These are phyloP conservation scores for Monodelphis domestica DNA, from an alignment of 2,797 vertebrate species.

Conservation along the genomic window DNA sequence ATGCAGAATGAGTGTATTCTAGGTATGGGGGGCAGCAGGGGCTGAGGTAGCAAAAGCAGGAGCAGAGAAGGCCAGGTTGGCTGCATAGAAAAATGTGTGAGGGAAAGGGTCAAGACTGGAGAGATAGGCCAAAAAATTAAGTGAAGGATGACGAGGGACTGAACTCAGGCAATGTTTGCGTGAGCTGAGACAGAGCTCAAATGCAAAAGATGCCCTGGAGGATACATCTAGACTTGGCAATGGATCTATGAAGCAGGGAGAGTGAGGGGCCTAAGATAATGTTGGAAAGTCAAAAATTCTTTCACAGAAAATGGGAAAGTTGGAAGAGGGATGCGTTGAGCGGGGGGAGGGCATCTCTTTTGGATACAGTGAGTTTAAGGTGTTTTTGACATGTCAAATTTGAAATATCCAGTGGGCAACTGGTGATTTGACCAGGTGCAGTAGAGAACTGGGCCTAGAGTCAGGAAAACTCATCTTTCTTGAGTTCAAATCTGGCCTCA, in stretches of 20 bases:
- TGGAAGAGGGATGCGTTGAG: background rate
- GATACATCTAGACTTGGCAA: background rate
- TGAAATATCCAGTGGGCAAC: background rate
- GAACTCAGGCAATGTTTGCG: background rate
- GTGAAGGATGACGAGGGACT: background rate
- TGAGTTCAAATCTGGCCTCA: background rate
- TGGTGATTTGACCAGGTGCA: background rate
- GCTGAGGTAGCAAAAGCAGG: too few species aligned
- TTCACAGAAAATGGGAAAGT: background rate
- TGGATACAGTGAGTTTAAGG: background rate
- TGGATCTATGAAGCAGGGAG: background rate
- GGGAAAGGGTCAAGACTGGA: background rate
- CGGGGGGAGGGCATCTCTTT: background rate
- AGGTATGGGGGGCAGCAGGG: background rate
- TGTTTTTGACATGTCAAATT: background rate
- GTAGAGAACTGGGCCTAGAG: background rate
- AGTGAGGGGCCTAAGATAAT: background rate
- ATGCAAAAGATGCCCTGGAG: background rate
- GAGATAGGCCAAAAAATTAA: background rate
- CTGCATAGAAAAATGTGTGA: background rate
- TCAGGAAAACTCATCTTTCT: too few species aligned
- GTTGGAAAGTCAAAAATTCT: background rate
- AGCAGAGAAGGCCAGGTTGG: background rate
- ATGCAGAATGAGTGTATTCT: background rate
- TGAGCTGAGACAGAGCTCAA: background rate